phyloP scores from a whole-genome alignment of 2,797 vertebrate genomes.

The Anguilla obscura region DNA sequence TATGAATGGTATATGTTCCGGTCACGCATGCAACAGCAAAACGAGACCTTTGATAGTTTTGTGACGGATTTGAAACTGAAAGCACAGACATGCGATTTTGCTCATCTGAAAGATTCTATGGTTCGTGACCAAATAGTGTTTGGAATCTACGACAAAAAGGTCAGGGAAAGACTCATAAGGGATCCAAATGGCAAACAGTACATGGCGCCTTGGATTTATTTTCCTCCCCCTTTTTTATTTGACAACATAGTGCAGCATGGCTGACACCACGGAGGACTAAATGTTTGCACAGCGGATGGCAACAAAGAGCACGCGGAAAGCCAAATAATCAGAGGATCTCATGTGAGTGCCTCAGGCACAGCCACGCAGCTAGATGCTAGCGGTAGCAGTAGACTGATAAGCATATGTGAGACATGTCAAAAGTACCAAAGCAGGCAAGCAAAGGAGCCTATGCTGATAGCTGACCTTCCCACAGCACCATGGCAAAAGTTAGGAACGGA shows the following conservation, averaged over 20 bases:
- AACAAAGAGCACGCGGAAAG: too few relatives aligned
- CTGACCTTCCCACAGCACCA: conserved; percentile 33
- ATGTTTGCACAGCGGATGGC: too few relatives aligned
- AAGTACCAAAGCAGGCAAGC: conserved; percentile 34
- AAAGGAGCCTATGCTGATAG: conserved; percentile 41
- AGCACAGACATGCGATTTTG: conserved; percentile 28
- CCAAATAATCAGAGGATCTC: too few relatives aligned
- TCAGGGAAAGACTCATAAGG: conserved; percentile 15
- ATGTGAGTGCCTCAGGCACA: too few relatives aligned
- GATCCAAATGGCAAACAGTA: too few relatives aligned
- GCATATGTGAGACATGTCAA: conserved; percentile 35
- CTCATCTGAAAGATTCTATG: neutral
- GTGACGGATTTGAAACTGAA: conserved; percentile 29
- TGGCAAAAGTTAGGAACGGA: conserved; percentile 47
- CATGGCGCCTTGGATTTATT: too few relatives aligned
- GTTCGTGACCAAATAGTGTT: conserved; percentile 8
- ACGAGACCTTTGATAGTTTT: conserved; percentile 25
- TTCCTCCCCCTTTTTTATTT: too few relatives aligned
- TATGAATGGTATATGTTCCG: too few relatives aligned
- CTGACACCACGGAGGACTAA: too few relatives aligned
- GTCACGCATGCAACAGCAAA: too few relatives aligned
- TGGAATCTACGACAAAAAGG: conserved; percentile 21
- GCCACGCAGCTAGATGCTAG: too few relatives aligned
- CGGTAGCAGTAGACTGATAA: conserved; percentile 1
- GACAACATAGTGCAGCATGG: too few relatives aligned